These are phyloP conservation scores for Pachyramphus minor DNA, from an alignment of 2,113 vertebrate species.

Conservation along the genomic window DNA sequence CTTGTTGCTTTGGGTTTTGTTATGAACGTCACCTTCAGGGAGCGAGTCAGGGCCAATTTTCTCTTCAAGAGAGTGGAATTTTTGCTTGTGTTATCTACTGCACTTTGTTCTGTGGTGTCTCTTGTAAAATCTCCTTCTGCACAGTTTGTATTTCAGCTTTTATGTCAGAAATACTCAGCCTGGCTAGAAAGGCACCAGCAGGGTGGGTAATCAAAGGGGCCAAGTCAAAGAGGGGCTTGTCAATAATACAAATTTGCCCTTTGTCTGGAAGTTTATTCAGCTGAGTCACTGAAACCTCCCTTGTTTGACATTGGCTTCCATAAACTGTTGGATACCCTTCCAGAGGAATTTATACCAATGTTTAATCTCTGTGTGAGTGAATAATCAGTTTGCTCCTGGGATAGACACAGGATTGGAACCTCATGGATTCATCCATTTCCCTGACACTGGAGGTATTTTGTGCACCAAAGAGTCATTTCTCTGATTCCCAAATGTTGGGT, in stretches of 20 bases:
- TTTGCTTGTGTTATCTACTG: neutral
- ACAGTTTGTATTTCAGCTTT: neutral
- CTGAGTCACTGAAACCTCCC: neutral
- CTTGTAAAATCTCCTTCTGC: neutral
- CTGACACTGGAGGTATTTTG: neutral
- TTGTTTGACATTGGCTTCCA: neutral
- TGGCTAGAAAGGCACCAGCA: neutral
- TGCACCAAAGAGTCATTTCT: neutral
- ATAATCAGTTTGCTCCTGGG: neutral
- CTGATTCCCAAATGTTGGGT: neutral
- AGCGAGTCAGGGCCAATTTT: neutral
- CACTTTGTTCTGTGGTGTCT: neutral
- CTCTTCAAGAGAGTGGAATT: neutral
- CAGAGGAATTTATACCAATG: neutral
- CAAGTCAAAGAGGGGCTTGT: neutral
- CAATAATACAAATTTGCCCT: neutral
- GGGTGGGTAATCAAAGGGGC: neutral
- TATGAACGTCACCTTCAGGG: slow-evolving; percentile 30
- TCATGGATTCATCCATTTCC: neutral
- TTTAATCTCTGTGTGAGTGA: neutral
- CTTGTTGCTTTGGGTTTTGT: slow-evolving; percentile 1
- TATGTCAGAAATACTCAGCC: neutral
- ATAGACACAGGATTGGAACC: neutral
- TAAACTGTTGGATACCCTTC: neutral
- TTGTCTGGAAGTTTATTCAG: neutral